Conservation (phyloP, 1,140 invertebrate genomes). For the Papilio polytes region DNA sequence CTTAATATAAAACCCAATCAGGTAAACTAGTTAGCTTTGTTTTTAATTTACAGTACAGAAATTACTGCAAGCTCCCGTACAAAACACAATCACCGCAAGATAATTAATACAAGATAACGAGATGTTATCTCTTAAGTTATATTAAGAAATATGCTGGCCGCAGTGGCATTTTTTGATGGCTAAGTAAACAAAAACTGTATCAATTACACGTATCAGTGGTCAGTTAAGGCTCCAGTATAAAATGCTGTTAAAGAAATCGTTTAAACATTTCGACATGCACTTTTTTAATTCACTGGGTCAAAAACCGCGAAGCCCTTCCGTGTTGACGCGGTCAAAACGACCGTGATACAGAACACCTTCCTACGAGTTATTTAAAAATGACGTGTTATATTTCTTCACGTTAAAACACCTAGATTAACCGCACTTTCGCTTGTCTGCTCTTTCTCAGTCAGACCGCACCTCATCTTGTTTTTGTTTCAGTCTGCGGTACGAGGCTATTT, state of each 20-base stretch:
- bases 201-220: constrained; percentile 14
- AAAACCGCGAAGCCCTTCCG: constrained; percentile 39
- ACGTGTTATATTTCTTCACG: not conserved
- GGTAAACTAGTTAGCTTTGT: not conserved
- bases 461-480: constrained; percentile 5
- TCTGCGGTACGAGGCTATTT: constrained; percentile 7
- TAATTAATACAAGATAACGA: not conserved
- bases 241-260: constrained; percentile 14
- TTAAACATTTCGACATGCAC: constrained; percentile 20
- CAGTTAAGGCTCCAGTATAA: not conserved
- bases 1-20: not conserved
- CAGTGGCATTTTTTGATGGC: not conserved
- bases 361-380: not conserved
- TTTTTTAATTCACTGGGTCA: constrained; percentile 27
- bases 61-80: not conserved
- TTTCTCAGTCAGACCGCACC: constrained; percentile 11
- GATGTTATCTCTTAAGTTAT: not conserved
- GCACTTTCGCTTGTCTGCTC: constrained; percentile 21
- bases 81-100: not conserved
- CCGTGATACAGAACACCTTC: constrained; percentile 21
- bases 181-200: constrained; percentile 7
- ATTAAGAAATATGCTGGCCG: not conserved
- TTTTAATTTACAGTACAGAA: not conserved
- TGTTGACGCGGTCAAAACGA: constrained; percentile 26
- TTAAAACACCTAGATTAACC: constrained; percentile 16